Percentiles rank a stretch among this genome's conserved stretches.
These are phyloP conservation scores for Drosophila subpulchrella DNA, from an alignment of 1,140 invertebrate genomes.

Conservation along the genomic window DNA sequence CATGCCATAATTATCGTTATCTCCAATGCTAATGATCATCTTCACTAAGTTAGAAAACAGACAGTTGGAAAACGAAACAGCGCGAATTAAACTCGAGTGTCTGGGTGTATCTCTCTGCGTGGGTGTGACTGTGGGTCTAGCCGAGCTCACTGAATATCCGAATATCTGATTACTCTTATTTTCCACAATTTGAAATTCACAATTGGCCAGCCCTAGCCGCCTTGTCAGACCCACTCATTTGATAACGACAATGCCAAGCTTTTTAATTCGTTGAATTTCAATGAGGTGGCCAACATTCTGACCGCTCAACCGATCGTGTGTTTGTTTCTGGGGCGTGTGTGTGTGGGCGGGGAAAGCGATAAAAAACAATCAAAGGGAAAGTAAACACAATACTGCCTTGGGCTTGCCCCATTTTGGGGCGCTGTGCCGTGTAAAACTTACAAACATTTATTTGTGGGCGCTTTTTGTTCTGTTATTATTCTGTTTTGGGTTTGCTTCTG, in stretches of 20 bases:
- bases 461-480: conserved; percentile 21
- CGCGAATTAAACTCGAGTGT: conserved; percentile 50
- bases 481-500: conserved; percentile 16
- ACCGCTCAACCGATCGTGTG: conserved; percentile 34
- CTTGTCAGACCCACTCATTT: conserved; percentile 16
- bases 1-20: conserved; percentile 76
- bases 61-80: conserved; percentile 64
- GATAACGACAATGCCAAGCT: conserved; percentile 35
- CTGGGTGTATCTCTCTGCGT: conserved; percentile 35
- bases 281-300: conserved; percentile 39
- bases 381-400: conserved; percentile 76
- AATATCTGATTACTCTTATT: conserved; percentile 10
- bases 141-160: conserved; percentile 6
- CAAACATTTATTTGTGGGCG: conserved; percentile 73
- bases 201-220: conserved; percentile 23
- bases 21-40: conserved; percentile 73
- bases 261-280: conserved; percentile 28
- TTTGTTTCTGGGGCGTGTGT: conserved; percentile 22
- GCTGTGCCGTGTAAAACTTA: conserved; percentile 76
- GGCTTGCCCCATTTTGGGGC: conserved; percentile 64
- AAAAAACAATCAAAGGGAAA: conserved; percentile 61
- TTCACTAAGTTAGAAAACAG: conserved; percentile 65
- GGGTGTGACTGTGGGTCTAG: conserved; percentile 36
- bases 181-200: conserved; percentile 15
- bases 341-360: conserved; percentile 51